Base-by-base conservation (phyloP, 2,113 vertebrate genomes). In the Scalopus aquaticus region DNA sequence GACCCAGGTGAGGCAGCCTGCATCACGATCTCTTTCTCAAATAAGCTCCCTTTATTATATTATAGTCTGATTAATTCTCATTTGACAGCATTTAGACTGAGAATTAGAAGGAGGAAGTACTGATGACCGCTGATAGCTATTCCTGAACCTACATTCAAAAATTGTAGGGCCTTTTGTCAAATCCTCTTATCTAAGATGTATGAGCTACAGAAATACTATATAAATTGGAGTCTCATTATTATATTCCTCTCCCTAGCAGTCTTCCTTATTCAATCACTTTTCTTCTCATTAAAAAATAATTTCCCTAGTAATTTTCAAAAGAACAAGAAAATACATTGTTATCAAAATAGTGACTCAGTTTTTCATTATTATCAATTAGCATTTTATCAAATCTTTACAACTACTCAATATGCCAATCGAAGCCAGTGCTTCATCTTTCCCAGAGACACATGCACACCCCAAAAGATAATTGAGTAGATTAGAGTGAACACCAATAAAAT, bases 401-500 rank as follows among this genome's bases (percentile, higher is more conserved):
- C 51, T n/a, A 80, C 24, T 96, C 91, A 84, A 32, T 93, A 94
- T 67, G 32, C 74, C 96, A 97, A 42, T 19, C 32, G 32, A 97
- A 96, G 96, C 79, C 51, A 35, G 49, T 96, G 44, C 91, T 54
- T 35, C 87, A 93, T 82, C 46, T 56, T 95, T 93, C 51, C 17
- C 37, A 96, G 95, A 92, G 44, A 96, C 65, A 88, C 15, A 78
- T 4, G 79, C 5, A 88, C 69, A 95, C 13, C 70, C 72, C 42
- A 35, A 93, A 94, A 96, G 93, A 96, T 95, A 96, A 94, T 0
- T 1, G 32, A 96, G 86, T 39, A 96, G 93, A 97, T 98, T 95
- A 98, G 92, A 74, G 42, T 64, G 46, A 65, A 96, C 46, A 96
- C 64, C 88, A 96, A 81, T 54, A 95, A 98, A 97, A 98, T 95